Evolutionary conservation across 2,797 vertebrate species (phyloP).

Genomic region (Gambelia wislizenii): DNA sequence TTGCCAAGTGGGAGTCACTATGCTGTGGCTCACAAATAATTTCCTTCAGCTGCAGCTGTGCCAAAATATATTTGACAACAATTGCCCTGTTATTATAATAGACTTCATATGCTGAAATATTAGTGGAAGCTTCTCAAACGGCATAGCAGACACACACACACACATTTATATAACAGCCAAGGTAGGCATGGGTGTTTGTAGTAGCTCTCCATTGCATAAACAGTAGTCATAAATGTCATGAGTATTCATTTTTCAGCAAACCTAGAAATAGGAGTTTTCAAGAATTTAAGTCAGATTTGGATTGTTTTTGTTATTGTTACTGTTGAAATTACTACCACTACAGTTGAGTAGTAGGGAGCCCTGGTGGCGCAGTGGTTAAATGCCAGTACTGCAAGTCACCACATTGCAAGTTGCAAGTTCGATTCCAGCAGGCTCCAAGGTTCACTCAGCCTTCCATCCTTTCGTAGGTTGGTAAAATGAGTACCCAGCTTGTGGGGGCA

Average conservation of each 20-base stretch:
- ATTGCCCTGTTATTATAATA: neutral
- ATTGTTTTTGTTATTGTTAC: neutral
- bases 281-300: neutral
- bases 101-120: neutral
- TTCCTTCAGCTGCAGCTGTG: neutral
- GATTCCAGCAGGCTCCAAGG: too few relatives aligned
- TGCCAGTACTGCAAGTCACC: too few relatives aligned
- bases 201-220: neutral
- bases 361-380: too few relatives aligned
- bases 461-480: too few relatives aligned
- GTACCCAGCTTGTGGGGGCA: too few relatives aligned
- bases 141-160: neutral
- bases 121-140: neutral
- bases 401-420: too few relatives aligned
- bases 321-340: too few relatives aligned
- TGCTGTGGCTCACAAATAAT: neutral
- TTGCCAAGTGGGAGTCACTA: neutral
- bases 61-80: neutral
- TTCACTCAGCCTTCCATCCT: too few relatives aligned
- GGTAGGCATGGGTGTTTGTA: neutral
- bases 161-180: too few relatives aligned
- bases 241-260: neutral
- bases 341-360: too few relatives aligned
- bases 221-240: neutral
- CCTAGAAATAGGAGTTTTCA: neutral